A percentile compares a stretch with the other conserved stretches of the same genome.
These are phyloP conservation scores for Ethmia dodecea DNA, from an alignment of 2,888 invertebrate genomes.

Conservation along the genomic window DNA sequence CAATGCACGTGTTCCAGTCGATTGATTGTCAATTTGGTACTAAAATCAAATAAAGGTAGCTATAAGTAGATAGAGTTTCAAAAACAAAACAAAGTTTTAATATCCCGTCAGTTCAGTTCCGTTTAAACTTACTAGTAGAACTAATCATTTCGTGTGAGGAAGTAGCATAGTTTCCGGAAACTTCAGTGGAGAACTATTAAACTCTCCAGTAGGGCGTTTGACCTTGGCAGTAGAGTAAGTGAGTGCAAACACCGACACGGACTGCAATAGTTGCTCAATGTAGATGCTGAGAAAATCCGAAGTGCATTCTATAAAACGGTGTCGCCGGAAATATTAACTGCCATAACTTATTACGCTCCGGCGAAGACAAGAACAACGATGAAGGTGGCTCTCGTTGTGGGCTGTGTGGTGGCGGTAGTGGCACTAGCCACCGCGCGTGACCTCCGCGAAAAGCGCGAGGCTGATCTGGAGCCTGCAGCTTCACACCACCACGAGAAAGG, in stretches of 20 bases:
- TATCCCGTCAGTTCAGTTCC: no score
- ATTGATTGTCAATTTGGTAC: no score
- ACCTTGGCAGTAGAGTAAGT: slow-evolving; percentile 51
- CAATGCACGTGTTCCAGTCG: no score
- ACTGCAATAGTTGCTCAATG: slow-evolving; percentile 57
- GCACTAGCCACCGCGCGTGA: slow-evolving; percentile 59
- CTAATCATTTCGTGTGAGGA: no score
- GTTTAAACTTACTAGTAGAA: no score
- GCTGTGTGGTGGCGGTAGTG: slow-evolving; percentile 52
- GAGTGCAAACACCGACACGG: slow-evolving; percentile 39
- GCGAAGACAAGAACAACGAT: slow-evolving; percentile 35
- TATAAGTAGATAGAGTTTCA: no score
- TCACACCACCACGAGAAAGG: slow-evolving; percentile 65
- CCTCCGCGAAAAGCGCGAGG: slow-evolving; percentile 60
- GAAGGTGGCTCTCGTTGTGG: slow-evolving; percentile 47
- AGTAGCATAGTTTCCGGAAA: no score
- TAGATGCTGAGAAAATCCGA: slow-evolving; percentile 46
- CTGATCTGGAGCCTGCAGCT: slow-evolving; percentile 69
- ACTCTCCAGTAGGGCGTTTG: slow-evolving; percentile 22
- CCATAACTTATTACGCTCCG: slow-evolving; percentile 44
- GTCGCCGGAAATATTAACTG: slow-evolving; percentile 35
- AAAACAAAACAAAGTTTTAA: no score
- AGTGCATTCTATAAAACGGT: slow-evolving; percentile 69
- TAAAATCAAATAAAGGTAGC: no score
- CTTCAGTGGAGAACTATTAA: no score